Evolutionary conservation across 2,113 vertebrate species (phyloP), one percentile per base, ranked within the genome.

Genomic region (Lampris megalopsis): DNA sequence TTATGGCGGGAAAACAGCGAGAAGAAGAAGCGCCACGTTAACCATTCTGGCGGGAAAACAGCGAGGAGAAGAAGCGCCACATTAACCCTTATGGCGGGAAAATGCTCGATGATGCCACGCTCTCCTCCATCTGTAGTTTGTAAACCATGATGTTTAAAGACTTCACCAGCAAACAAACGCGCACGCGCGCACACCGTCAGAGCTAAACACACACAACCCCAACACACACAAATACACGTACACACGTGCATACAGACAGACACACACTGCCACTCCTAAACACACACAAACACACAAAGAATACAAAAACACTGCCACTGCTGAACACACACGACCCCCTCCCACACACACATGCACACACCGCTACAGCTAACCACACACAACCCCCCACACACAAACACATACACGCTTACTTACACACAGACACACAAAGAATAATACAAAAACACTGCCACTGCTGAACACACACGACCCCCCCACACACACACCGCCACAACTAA

Each of bases 41-140:
- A 47, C 13, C 81, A 57, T 74, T 42, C 74, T 83, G 83, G 86
- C 88, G 24, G 24, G 24, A 24, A 24, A 86, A 80, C 43, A 42
- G 76, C 69, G 81, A 2, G 71, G 79, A 81, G 71, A 79, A 80
- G 71, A 79, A 88, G 89, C 87, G 90, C 92, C 86, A 86, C 92
- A 94, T 93, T 90, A 86, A 93, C 81, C 87, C 89, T 90, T 70
- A 80, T 43, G 77, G 87, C 91, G 71, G 89, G 83, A 83, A 59
- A 53, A 69, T 62, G 43, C 82, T 62, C 54, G 93, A 86, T 49
- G 78, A 71, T 85, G 71, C 89, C 87, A 86, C 83, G 62, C 75
- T 91, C 90, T 92, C 80, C 81, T 75, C 82, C 92, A 93, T 94
- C 93, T 95, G 94, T 90, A 94, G 93, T 89, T 77, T 85, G 62